Base-by-base conservation (phyloP, 2,888 invertebrate species). In the Blastobasis adustella region DNA sequence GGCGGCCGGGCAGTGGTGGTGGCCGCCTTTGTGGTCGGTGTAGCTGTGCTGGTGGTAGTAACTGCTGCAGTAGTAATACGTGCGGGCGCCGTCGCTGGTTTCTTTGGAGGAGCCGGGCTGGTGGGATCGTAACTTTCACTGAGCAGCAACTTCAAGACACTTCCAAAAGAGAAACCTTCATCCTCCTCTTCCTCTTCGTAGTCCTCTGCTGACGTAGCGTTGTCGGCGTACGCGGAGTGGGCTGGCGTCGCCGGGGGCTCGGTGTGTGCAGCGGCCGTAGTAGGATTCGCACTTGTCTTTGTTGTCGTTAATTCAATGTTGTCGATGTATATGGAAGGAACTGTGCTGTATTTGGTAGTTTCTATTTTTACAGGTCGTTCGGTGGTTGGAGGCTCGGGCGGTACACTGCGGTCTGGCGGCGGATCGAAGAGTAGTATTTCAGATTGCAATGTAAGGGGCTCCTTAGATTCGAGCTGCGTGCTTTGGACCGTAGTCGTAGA, bases 91-190 rank as follows among this genome's bases (percentile, higher is more conserved):
- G 3, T 37, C 37, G 49, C 36, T 9, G 6, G 10, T 23, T 63
- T 66, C 47, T 61, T 63, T 39, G 56, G 54, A 0, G 67, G 63
- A 4, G 69, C 40, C 37, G 63, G 49, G 0, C 82, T 81, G 4
- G 82, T 83, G 0, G 79, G 65, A 10, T 82, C 82, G 37, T 85
- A 84, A 52, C 68, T 79, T 39, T 89, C 89, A 52, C 89, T 89
- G 38, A 93, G 84, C 36, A 93, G 70, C n/a, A 92, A 76, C 64
- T 93, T 90, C 10, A 92, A 71, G 5, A 93, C 90, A 62, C 89
- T 91, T 50, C 91, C 91, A 37, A 93, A 86, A 0, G 91, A 91
- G 64, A 91, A 90, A 7, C 88, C 90, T 49, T 87, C 88, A 5
- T 84, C 85, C 6, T 82, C 81, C 23, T 72, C 67, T 37, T 80